These are phyloP conservation scores for Erythrocercus mccallii DNA, from an alignment of 2,113 vertebrate genomes.

Conservation along the genomic window DNA sequence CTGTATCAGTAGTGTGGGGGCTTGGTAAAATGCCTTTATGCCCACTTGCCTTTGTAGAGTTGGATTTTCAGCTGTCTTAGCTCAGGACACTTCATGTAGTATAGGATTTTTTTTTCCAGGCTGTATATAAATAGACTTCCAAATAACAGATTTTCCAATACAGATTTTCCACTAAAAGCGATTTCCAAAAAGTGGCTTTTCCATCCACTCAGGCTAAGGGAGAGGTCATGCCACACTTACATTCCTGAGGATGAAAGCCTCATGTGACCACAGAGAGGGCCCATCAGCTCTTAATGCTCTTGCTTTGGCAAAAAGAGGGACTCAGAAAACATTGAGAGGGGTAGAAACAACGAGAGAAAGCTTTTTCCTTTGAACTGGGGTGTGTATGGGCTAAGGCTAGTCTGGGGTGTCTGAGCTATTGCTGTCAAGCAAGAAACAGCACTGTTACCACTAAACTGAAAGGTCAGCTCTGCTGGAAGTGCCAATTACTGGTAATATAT, in stretches of 20 bases:
- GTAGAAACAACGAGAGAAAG: background rate
- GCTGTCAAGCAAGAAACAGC: background rate
- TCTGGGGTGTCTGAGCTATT: background rate
- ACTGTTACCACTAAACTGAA: slow-evolving; percentile 5
- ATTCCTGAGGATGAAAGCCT: background rate
- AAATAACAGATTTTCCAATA: background rate
- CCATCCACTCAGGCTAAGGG: background rate
- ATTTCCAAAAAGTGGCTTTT: background rate
- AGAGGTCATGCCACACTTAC: background rate
- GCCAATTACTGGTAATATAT: slow-evolving; percentile 60
- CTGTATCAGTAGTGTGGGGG: background rate
- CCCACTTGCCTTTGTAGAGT: background rate
- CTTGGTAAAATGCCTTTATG: background rate
- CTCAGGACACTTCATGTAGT: background rate
- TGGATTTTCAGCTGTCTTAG: background rate
- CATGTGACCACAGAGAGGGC: background rate
- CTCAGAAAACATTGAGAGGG: background rate
- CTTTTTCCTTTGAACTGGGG: background rate
- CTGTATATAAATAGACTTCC: background rate
- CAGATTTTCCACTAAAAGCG: background rate
- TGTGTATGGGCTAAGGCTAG: background rate
- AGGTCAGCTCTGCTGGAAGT: slow-evolving; percentile 46
- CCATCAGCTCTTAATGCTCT: background rate
- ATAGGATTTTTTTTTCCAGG: background rate
- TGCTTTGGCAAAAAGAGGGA: background rate